Base-by-base conservation (phyloP, 2,888 invertebrate genomes). In the Drosophila paracracens region DNA sequence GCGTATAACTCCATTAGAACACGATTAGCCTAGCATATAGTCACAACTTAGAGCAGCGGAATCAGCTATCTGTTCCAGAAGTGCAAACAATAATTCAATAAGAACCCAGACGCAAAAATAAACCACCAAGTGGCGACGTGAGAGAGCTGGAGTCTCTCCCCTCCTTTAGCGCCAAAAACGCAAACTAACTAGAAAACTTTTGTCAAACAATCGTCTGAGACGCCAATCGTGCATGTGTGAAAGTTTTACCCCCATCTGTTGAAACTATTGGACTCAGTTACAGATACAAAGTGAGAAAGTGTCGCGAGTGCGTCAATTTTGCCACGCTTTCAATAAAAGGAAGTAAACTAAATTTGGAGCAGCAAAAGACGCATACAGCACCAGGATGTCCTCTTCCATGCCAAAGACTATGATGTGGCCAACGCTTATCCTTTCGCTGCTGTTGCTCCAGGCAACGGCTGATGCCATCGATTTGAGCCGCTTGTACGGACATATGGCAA, bases 381-480 rank as follows among this genome's bases (percentile, higher is more conserved):
- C 21, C 11, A 76, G 56, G n/a, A 81, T 83, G 80, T 81, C 77
- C 53, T 57, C 74, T 61, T 81, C 84, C 63, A 76, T 70, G 85
- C 85, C 88, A 62, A 50, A 70, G 72, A 62, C 71, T 68, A 73
- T 79, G 90, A 94, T 94, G 74, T 90, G 92, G 92, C 91, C 92
- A 64, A 94, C 95, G 88, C 94, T 95, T 81, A 94, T 95, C 59
- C 94, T 95, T 65, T 93, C 95, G 84, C 95, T 95, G 93, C 94
- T 95, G 89, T 94, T 95, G 83, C 94, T 96, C 90, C 96, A 96
- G 57, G 94, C 95, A 79, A 87, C 84, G 61, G 88, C 84, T 33
- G 78, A 72, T 65, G 91, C 92, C 79, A 95, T 97, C 85, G 97
- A 97, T 94, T 95, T 97, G 86, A 96, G 96, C 93, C 95, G 96